phyloP scores from a whole-genome alignment of 2,113 vertebrate species.

The Cyanoderma ruficeps region DNA sequence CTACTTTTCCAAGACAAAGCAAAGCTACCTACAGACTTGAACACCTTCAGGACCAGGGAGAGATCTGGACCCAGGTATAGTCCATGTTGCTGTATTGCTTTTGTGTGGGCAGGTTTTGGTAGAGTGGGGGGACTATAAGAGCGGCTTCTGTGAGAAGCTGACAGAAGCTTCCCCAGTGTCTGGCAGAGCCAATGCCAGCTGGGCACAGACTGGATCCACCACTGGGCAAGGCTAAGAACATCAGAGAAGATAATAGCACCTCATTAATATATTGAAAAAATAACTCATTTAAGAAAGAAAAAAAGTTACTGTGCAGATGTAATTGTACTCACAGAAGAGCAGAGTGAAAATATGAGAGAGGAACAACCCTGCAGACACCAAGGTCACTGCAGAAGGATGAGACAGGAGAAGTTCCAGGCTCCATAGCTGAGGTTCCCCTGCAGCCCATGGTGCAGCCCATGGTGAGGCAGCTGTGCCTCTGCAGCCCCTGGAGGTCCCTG shows the following conservation, averaged over 20 bases:
- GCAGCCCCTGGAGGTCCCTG: background rate
- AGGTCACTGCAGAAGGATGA: background rate
- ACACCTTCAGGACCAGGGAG: background rate
- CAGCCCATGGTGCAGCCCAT: fast-evolving
- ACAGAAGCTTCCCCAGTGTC: background rate
- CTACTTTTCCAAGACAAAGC: background rate
- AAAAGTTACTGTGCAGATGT: background rate
- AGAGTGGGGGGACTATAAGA: fast-evolving
- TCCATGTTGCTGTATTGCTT: background rate
- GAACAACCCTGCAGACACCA: background rate
- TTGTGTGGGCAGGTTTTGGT: background rate
- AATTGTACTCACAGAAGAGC: background rate
- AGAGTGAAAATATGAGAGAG: background rate
- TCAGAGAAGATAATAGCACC: background rate
- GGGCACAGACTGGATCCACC: background rate
- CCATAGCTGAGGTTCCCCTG: background rate
- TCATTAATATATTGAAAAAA: background rate
- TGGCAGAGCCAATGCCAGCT: background rate
- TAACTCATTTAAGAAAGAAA: background rate
- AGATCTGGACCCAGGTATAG: background rate
- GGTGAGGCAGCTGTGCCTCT: background rate
- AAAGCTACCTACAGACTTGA: background rate
- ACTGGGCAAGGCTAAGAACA: background rate
- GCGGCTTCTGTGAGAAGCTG: background rate
- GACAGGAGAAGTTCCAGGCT: background rate